Percentiles rank a stretch among this genome's conserved stretches.
Evolutionary conservation across 1,140 invertebrate species (phyloP).

Genomic region (Rhagoletis zephyria): DNA sequence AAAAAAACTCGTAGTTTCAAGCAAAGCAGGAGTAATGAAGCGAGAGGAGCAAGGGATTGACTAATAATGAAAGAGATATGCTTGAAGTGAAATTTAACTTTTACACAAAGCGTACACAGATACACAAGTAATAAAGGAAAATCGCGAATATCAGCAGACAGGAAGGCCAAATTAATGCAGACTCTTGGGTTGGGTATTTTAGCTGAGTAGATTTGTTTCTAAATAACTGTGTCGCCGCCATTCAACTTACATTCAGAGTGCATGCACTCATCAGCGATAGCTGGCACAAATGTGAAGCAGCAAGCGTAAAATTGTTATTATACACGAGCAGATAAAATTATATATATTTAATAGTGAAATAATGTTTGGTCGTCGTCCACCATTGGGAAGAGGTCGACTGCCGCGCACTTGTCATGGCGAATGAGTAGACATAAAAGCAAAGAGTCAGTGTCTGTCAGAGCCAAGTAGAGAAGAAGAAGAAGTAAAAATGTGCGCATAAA

Average conservation of each 20-base stretch:
- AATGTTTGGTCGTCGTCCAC: not conserved
- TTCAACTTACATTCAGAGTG: too few relatives aligned
- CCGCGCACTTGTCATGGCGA: not conserved
- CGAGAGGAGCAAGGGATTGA: not conserved
- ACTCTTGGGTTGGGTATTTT: not conserved
- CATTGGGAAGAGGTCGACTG: not conserved
- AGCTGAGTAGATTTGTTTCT: too few relatives aligned
- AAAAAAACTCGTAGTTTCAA: not conserved
- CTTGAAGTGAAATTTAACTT: constrained; percentile 11
- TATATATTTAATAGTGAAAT: not conserved
- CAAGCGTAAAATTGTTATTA: constrained; percentile 31
- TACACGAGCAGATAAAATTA: constrained; percentile 31
- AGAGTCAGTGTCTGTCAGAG: not conserved
- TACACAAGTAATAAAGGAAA: not conserved
- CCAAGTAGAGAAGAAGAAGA: not conserved
- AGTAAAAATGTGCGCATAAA: not conserved
- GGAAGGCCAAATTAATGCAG: not conserved
- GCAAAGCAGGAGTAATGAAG: not conserved
- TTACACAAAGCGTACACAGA: not conserved
- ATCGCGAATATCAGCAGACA: not conserved
- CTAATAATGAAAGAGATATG: constrained; percentile 13
- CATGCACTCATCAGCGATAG: not conserved
- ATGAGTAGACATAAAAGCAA: not conserved
- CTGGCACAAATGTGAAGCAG: not conserved
- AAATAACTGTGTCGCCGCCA: too few relatives aligned